Base-by-base conservation (phyloP, 1,140 invertebrate species). In the Drosophila fuyamai region DNA sequence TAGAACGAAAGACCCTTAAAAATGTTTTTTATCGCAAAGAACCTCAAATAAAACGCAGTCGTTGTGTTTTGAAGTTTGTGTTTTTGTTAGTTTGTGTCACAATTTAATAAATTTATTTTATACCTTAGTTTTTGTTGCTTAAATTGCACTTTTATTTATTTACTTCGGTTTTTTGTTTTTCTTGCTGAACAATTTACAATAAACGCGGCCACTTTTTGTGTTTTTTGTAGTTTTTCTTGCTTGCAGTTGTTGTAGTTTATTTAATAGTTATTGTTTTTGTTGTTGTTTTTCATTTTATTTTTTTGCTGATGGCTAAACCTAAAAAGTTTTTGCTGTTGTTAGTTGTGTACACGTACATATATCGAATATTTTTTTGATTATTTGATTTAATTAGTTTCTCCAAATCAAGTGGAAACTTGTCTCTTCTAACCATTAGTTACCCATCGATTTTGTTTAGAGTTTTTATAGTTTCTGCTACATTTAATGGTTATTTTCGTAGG, bases 181-280 rank as follows among this genome's bases (percentile, higher is more conserved):
- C 35, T 46, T 57, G 71, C 74, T 51, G 35, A 79, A 83, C 81
- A 83, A 83, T 83, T 79, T 83, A 83, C 80, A 83, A 79, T 83
- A 66, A 81, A 68, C 79, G 62, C 51, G 59, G 75, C 56, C 53
- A 56, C 36, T 68, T 71, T 54, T 62, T 65, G 55, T 27, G 43
- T 38, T 71, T 57, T 57, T 63, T 27, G 38, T 60, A 67, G 75
- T 78, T 56, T 46, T 55, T 9, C 51, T 71, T 47, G 55, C 53
- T 67, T 43, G 59, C 60, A 59, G 44, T 43, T 62, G 50, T 47
- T 13, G 16, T 66, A 41, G 36, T 66, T 63, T 35, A 47, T 46
- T 65, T 75, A 13, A 51, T 75, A 75, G 29, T 76, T 73, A 53
- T 67, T 58, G 44, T 51, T 72, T 36, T 70, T 38, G 14, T 43